Evolutionary conservation across 2,797 vertebrate species (phyloP).

Genomic region (Typhlichthys subterraneus): DNA sequence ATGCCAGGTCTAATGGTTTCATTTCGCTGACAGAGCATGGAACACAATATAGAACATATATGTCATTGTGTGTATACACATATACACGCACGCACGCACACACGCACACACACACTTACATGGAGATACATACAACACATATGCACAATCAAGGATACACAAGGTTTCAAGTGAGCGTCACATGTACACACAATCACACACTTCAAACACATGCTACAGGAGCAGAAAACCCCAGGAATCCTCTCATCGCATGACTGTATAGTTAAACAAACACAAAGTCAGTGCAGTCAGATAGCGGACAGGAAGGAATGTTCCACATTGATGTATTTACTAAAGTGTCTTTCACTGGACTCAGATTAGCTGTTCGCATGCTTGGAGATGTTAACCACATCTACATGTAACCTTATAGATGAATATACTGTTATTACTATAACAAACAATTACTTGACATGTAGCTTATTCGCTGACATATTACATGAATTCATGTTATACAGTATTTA

Average conservation of each 20-base stretch:
- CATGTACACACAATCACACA: not conserved
- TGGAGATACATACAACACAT: constrained; percentile 3
- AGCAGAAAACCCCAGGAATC: constrained; percentile 7
- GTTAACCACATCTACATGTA: no score
- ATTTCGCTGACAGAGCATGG: constrained; percentile 33
- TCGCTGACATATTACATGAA: no score
- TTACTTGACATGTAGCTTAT: no score
- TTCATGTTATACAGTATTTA: no score
- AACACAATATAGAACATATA: not conserved
- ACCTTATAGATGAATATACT: no score
- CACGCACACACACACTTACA: constrained; percentile 8
- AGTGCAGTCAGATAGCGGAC: not conserved
- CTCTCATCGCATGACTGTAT: constrained; percentile 13
- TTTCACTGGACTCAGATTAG: constrained; percentile 6
- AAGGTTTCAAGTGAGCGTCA: not conserved
- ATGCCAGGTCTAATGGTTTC: constrained; percentile 47
- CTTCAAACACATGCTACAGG: not conserved
- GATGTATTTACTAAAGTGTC: constrained; percentile 17
- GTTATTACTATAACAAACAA: no score
- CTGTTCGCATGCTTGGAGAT: not conserved
- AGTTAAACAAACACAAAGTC: constrained; percentile 29
- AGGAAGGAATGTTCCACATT: constrained; percentile 22
- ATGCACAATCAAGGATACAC: not conserved
- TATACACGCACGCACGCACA: constrained; percentile 15
- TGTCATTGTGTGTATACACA: not conserved